Percentiles rank a stretch among this genome's conserved stretches.
Conservation (phyloP, 1,140 invertebrate species). For the Philopotamus ludificatus region DNA sequence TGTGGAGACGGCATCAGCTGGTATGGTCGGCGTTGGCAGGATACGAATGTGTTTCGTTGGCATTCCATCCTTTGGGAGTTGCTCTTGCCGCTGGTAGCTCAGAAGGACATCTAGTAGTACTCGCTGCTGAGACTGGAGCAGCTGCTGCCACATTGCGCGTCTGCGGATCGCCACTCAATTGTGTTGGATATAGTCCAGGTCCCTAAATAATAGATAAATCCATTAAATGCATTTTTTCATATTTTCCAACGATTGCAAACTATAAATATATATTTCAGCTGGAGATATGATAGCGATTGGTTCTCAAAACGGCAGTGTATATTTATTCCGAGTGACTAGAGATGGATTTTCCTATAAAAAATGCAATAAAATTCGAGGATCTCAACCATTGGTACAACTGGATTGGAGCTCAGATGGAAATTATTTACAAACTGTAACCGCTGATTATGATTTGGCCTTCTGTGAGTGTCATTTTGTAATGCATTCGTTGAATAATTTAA, state of each 20-base stretch:
- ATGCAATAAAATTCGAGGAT: slow-evolving; percentile 80
- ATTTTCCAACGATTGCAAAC: no score
- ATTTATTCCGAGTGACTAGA: slow-evolving; percentile 78
- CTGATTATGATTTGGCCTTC: slow-evolving; percentile 87
- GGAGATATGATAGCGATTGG: slow-evolving; percentile 88
- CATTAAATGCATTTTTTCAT: neutral
- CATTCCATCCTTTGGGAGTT: slow-evolving; percentile 84
- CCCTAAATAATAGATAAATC: slow-evolving; percentile 44
- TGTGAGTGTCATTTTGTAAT: slow-evolving; percentile 62
- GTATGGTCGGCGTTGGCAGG: slow-evolving; percentile 84
- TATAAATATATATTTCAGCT: slow-evolving; percentile 60
- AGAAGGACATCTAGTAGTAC: slow-evolving; percentile 81
- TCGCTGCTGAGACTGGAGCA: slow-evolving; percentile 79
- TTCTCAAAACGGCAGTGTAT: slow-evolving; percentile 85
- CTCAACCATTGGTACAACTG: slow-evolving; percentile 76
- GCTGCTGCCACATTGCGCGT: slow-evolving; percentile 81
- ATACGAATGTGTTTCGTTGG: slow-evolving; percentile 79
- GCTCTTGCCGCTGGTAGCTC: slow-evolving; percentile 85
- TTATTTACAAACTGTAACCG: slow-evolving; percentile 85
- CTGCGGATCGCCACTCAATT: slow-evolving; percentile 80
- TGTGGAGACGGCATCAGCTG: slow-evolving; percentile 85
- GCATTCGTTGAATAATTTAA: slow-evolving; percentile 1
- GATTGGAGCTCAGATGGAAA: slow-evolving; percentile 91
- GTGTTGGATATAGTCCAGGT: slow-evolving; percentile 85
- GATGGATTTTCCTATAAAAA: slow-evolving; percentile 87